Evolutionary conservation across 2,113 vertebrate genomes (phyloP).

Genomic region (Callaeas wilsoni): DNA sequence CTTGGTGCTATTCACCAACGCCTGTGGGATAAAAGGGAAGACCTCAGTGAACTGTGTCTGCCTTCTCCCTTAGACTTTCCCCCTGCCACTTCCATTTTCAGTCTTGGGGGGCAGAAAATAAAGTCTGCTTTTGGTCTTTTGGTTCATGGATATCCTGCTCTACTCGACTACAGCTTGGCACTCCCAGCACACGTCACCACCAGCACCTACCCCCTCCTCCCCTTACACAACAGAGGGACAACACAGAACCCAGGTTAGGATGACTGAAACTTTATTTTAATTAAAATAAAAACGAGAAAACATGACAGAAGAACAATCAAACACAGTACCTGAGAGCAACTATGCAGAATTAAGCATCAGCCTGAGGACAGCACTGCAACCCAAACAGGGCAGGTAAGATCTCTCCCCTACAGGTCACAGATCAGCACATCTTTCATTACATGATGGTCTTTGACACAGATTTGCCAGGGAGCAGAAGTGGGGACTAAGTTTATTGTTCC

Average conservation of each 20-base stretch:
- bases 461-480: neutral
- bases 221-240: conserved; percentile 23
- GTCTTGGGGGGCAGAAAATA: neutral
- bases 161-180: neutral
- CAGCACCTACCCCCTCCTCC: neutral
- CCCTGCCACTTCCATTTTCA: neutral
- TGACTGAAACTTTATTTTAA: neutral
- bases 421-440: neutral
- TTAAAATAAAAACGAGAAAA: conserved; percentile 19
- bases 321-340: neutral
- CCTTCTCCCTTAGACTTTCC: neutral
- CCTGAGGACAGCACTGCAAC: neutral
- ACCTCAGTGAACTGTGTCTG: neutral
- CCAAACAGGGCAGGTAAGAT: neutral
- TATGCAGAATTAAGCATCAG: neutral
- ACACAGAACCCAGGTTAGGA: conserved; percentile 27
- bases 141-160: neutral
- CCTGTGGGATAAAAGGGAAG: neutral
- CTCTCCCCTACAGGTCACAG: neutral
- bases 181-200: neutral
- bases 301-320: neutral
- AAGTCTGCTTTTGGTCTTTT: neutral
- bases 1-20: accelerated
- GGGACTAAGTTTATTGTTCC: neutral
- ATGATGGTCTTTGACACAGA: neutral